Evolutionary conservation across 2,113 vertebrate genomes (phyloP), one percentile per base, ranked within the genome.

Genomic region (Pandion haliaetus): DNA sequence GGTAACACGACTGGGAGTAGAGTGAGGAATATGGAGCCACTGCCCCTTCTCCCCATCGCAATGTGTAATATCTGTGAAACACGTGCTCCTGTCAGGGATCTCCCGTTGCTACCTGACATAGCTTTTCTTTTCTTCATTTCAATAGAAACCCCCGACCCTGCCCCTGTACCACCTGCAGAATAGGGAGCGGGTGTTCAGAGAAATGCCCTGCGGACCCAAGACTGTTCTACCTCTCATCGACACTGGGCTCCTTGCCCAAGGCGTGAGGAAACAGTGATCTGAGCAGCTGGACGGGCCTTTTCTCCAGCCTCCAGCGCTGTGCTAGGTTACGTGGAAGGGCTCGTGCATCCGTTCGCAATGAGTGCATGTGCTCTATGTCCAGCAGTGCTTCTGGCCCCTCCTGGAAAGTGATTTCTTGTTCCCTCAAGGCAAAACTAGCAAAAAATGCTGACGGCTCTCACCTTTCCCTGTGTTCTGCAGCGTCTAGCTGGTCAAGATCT

Each of bases 311-410:
- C 55, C 15, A 2, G 74, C 0, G 1, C 45, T 10, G 21, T 3
- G 4, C n/a, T 42, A 4, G 29, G 66, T 20, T 16, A 2, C 0
- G 5, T 15, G 62, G 62, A 19, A 76, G 45, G 26, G 40, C 49
- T 54, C 1, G 3, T 10, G 77, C 18, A 8, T 29, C 58, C 40
- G 3, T 42, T 26, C 2, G 10, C 55, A 16, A 9, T 1, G 28
- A 28, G 11, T 3, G 20, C 42, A 0, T 0, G 11, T 42, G 76
- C 17, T 19, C 29, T 6, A 1, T 2, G 4, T 5, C 61, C 91
- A 34, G 58, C 40, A 28, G 44, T 2, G 28, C 58, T 45, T 31
- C 77, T 52, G 44, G 24, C 28, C 26, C 26, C 74, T 79, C 34
- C 38, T 65, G 62, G 34, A 44, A 44, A 32, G 5, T 6, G 1